Evolutionary conservation across 2,797 vertebrate species (phyloP).

Genomic region (Chanos chanos): DNA sequence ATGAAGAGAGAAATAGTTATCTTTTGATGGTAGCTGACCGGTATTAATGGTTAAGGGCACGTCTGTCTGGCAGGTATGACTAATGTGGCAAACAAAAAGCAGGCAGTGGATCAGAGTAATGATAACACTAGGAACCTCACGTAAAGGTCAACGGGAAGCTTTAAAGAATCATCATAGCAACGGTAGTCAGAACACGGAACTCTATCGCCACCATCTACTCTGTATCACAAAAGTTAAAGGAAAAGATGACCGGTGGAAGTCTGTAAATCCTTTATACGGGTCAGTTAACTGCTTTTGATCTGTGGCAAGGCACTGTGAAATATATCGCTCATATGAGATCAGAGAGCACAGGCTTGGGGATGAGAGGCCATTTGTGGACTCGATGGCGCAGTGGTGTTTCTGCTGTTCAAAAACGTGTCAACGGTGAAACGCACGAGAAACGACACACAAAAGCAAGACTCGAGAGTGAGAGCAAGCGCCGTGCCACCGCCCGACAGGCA

Average conservation of each 20-base stretch:
- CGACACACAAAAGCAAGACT: not conserved
- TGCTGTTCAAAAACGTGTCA: not conserved
- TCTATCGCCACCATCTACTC: constrained; percentile 61
- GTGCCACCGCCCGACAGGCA: constrained; percentile 55
- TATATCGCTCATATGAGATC: constrained; percentile 67
- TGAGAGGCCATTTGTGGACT: not conserved
- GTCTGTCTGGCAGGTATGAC: not conserved
- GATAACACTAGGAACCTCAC: constrained; percentile 4
- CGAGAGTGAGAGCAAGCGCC: constrained; percentile 13
- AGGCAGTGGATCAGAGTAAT: constrained; percentile 9
- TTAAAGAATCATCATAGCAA: constrained; percentile 24
- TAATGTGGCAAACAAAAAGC: not conserved
- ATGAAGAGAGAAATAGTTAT: no score
- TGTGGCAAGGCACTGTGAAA: constrained; percentile 51
- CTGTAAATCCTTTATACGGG: constrained; percentile 65
- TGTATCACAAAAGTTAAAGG: constrained; percentile 69
- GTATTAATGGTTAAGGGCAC: not conserved
- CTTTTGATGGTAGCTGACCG: no score
- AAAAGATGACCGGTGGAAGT: constrained; percentile 47
- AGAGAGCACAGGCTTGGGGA: constrained; percentile 28
- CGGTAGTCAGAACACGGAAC: constrained; percentile 59
- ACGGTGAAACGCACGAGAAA: constrained; percentile 16
- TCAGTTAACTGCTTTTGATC: constrained; percentile 66
- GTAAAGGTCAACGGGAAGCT: not conserved
- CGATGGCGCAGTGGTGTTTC: constrained; percentile 1